Conservation (phyloP, 2,888 invertebrate species). For the Thumatha senex region DNA sequence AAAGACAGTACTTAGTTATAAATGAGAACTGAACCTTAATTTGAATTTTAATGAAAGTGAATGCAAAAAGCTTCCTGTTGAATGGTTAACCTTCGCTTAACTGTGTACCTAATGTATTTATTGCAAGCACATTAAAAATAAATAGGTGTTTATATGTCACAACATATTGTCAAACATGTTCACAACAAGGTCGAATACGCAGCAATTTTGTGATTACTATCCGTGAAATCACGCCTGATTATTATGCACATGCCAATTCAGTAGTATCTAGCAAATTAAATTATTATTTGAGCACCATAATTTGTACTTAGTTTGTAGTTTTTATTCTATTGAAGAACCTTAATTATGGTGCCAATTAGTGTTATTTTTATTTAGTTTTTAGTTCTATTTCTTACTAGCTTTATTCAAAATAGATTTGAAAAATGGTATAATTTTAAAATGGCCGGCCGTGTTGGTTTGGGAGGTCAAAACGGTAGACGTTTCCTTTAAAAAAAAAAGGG, state of each 20-base stretch:
- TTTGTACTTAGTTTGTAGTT: not conserved
- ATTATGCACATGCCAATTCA: conserved; percentile 3
- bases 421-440: no score
- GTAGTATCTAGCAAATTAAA: not conserved
- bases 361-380: no score
- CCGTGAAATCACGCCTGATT: conserved; percentile 17
- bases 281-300: not conserved
- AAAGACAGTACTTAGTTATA: no score
- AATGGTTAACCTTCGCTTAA: not conserved
- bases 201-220: conserved; percentile 10
- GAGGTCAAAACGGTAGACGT: no score
- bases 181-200: conserved; percentile 21
- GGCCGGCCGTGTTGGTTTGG: no score
- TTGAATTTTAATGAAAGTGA: no score
- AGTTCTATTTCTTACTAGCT: no score
- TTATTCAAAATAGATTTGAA: no score
- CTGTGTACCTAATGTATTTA: not conserved
- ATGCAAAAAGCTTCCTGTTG: not conserved
- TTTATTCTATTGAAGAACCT: not conserved
- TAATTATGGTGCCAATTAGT: no score
- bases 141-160: conserved; percentile 11
- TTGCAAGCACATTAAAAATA: not conserved
- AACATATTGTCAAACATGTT: conserved; percentile 7
- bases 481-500: no score
- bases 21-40: no score